Percentiles rank a stretch among this genome's conserved stretches.
Conservation (phyloP, 2,113 vertebrate species). For the Cyprinus carpio region DNA sequence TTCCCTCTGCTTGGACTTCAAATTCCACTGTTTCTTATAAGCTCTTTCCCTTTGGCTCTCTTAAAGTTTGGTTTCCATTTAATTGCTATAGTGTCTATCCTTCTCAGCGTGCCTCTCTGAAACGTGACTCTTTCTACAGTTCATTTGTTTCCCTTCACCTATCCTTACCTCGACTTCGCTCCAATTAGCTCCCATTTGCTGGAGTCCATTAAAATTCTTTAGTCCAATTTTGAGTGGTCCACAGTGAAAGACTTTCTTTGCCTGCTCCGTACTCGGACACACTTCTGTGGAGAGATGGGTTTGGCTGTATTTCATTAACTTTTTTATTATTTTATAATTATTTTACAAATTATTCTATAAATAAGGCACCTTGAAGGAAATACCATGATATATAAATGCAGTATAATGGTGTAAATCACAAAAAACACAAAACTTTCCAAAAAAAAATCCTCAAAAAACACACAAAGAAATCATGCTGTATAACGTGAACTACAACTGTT, state of each 20-base stretch:
- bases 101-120: constrained; percentile 47
- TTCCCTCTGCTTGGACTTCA: constrained; percentile 15
- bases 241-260: constrained; percentile 47
- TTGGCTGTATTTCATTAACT: constrained; percentile 1
- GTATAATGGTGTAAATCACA: background rate
- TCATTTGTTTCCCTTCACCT: constrained; percentile 40
- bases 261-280: constrained; percentile 52
- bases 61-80: constrained; percentile 54
- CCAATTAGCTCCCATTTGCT: constrained; percentile 59
- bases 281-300: constrained; percentile 20
- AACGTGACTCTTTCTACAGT: constrained; percentile 46
- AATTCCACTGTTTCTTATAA: constrained; percentile 27
- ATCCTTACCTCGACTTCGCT: constrained; percentile 46
- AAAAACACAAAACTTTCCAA: too few species aligned
- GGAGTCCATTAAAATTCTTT: constrained; percentile 60
- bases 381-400: background rate
- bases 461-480: background rate
- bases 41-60: constrained; percentile 6
- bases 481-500: background rate
- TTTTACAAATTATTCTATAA: too few species aligned
- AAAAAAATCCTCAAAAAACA: background rate
- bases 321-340: too few species aligned
- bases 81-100: constrained; percentile 56
- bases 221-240: constrained; percentile 53
- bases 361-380: background rate